A percentile compares a stretch with the other conserved stretches of the same genome.
These are phyloP conservation scores for Pseudanteris insignis DNA, from an alignment of 2,888 invertebrate species.

Conservation along the genomic window DNA sequence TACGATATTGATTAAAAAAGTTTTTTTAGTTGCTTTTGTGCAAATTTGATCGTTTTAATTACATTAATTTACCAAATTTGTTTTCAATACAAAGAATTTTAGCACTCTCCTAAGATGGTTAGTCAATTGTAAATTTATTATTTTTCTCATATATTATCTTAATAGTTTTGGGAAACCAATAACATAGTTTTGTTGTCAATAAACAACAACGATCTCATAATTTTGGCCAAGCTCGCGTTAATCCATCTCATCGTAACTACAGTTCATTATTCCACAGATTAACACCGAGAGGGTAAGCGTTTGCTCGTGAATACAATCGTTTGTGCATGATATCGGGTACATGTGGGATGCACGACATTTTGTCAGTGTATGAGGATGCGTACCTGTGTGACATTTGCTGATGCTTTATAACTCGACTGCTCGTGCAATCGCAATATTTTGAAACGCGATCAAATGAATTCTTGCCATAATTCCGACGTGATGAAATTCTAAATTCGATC, in stretches of 20 bases:
- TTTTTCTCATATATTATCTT: no score
- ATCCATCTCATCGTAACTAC: slow-evolving; percentile 2
- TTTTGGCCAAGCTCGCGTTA: slow-evolving; percentile 4
- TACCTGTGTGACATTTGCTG: slow-evolving; percentile 51
- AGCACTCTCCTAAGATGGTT: no score
- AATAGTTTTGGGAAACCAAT: no score
- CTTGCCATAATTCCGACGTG: no score
- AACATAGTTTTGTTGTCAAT: slow-evolving; percentile 1
- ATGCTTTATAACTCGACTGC: slow-evolving; percentile 50
- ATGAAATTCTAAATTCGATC: no score
- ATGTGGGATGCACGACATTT: slow-evolving; percentile 9
- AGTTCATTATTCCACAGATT: slow-evolving; percentile 23
- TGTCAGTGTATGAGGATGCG: slow-evolving; percentile 41
- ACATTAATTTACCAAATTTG: no score
- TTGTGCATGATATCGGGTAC: slow-evolving; percentile 22
- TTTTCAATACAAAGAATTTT: no score
- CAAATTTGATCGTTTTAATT: no score
- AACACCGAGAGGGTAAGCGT: slow-evolving; percentile 9
- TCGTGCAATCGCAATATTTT: slow-evolving; percentile 47
- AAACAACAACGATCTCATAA: slow-evolving; percentile 14
- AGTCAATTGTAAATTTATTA: no score
- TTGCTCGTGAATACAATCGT: slow-evolving; percentile 6
- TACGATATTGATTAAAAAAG: no score
- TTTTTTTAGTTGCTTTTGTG: no score
- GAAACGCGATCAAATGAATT: slow-evolving; percentile 48